These are phyloP conservation scores for Acleris holmiana DNA, from an alignment of 2,888 invertebrate species.

Conservation along the genomic window DNA sequence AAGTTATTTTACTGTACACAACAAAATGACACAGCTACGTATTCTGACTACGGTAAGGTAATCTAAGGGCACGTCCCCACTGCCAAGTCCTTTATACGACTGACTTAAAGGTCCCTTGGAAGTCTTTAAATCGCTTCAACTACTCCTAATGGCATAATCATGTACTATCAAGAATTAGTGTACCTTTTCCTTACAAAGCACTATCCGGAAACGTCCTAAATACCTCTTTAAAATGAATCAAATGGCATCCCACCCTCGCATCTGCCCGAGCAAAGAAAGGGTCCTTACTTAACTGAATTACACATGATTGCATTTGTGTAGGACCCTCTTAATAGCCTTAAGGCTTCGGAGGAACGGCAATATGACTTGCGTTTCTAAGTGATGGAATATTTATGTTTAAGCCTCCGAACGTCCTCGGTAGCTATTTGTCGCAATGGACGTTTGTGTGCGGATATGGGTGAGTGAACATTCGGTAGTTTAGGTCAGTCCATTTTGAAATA, in stretches of 20 bases:
- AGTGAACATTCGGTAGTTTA: neutral
- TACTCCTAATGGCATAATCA: neutral
- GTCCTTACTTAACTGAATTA: conserved; percentile 34
- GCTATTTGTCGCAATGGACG: neutral
- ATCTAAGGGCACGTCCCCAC: too few relatives aligned
- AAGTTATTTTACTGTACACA: too few relatives aligned
- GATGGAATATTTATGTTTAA: conserved; percentile 29
- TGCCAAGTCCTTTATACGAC: neutral
- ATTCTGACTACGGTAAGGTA: too few relatives aligned
- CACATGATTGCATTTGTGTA: conserved; percentile 35
- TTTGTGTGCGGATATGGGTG: neutral
- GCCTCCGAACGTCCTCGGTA: conserved; percentile 4
- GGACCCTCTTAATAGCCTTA: conserved; percentile 22
- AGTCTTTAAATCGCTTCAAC: neutral
- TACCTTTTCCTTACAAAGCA: conserved; percentile 10
- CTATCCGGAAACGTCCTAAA: conserved; percentile 12
- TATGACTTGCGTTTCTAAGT: conserved; percentile 13
- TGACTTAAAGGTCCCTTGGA: neutral
- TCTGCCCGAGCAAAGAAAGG: conserved; percentile 24
- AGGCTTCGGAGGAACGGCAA: neutral
- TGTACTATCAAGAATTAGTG: conserved; percentile 1
- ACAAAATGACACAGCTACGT: too few relatives aligned
- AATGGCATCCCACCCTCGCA: conserved; percentile 13
- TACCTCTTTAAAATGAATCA: conserved; percentile 28
- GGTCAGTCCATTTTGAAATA: too few relatives aligned